These are phyloP conservation scores for Fulmarus glacialis DNA, from an alignment of 2,113 vertebrate species.

Conservation along the genomic window DNA sequence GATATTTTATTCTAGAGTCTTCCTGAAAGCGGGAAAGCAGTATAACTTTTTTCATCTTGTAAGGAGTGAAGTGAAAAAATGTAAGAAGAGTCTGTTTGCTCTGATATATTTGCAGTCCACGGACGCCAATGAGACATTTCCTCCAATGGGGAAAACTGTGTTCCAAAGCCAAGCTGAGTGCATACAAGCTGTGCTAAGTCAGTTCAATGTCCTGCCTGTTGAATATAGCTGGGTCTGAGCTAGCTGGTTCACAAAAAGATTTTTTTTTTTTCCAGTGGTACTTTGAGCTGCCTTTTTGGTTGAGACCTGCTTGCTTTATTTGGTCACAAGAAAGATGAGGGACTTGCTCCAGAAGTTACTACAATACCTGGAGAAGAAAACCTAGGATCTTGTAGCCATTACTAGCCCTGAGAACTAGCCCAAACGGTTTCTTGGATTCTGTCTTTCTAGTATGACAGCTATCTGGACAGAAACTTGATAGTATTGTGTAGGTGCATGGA, in stretches of 20 bases:
- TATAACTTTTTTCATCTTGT: background rate
- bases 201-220: background rate
- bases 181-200: background rate
- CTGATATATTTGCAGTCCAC: background rate
- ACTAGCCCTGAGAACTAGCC: background rate
- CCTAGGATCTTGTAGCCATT: background rate
- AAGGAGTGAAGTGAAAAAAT: background rate
- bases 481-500: fast-evolving
- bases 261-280: no score
- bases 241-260: background rate
- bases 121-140: background rate
- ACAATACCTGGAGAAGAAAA: background rate
- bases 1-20: background rate
- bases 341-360: background rate
- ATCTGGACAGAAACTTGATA: background rate
- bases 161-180: background rate
- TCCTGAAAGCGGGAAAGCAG: background rate
- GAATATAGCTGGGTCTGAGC: background rate
- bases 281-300: background rate
- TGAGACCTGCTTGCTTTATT: background rate
- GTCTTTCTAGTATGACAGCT: background rate
- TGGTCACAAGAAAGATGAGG: background rate
- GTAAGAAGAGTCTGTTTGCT: background rate
- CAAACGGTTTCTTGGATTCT: background rate
- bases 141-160: fast-evolving